These are phyloP conservation scores for Meghimatium bilineatum DNA, from an alignment of 2,888 invertebrate species.

Conservation along the genomic window DNA sequence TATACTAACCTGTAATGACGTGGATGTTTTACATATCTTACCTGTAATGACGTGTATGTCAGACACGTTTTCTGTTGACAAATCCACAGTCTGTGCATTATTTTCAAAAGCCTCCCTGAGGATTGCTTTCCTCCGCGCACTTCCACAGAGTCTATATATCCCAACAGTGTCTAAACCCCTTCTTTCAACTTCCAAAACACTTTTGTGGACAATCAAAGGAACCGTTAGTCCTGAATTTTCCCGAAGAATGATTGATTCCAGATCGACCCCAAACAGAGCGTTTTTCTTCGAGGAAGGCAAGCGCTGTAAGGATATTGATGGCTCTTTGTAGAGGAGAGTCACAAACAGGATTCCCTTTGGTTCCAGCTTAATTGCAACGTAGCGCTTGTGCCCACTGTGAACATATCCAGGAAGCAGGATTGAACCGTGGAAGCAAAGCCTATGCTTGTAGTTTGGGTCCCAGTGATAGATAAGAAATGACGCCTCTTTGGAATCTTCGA, in stretches of 20 bases:
- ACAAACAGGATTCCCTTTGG: conserved; percentile 86
- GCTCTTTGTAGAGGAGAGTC: conserved; percentile 81
- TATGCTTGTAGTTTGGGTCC: conserved; percentile 98
- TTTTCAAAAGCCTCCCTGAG: conserved; percentile 93
- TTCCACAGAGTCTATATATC: conserved; percentile 95
- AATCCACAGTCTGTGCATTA: conserved; percentile 92
- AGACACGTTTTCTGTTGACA: conserved; percentile 96
- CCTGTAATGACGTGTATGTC: conserved; percentile 98
- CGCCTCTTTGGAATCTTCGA: conserved; percentile 94
- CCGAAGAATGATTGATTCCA: conserved; percentile 81
- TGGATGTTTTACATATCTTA: conserved; percentile 69
- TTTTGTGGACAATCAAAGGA: conserved; percentile 93
- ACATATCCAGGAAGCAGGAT: conserved; percentile 76
- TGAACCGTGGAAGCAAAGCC: conserved; percentile 87
- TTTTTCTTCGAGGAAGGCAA: conserved; percentile 76
- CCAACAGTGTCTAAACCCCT: conserved; percentile 95
- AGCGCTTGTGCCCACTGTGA: conserved; percentile 69
- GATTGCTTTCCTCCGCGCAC: conserved; percentile 96
- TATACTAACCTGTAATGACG: no score
- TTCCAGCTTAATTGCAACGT: conserved; percentile 91
- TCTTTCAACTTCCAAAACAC: conserved; percentile 96
- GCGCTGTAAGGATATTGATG: conserved; percentile 89
- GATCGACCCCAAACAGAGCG: conserved; percentile 80
- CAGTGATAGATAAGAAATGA: conserved; percentile 98
- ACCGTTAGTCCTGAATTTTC: conserved; percentile 85